Evolutionary conservation across 2,888 invertebrate species (phyloP).

Genomic region (Drymonia ruficornis): DNA sequence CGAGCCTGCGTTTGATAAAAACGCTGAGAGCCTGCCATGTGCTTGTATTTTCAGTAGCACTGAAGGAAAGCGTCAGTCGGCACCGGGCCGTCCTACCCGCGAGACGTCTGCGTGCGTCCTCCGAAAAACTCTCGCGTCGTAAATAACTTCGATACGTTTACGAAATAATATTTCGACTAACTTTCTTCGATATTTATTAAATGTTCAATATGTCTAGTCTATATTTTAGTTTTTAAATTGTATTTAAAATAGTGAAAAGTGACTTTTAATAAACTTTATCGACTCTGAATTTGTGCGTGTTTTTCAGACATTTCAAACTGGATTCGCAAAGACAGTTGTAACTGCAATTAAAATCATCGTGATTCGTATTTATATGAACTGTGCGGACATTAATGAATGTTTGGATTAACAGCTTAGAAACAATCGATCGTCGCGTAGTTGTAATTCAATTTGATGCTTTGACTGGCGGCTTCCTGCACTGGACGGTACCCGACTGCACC

Average conservation of each 20-base stretch:
- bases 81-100: slow-evolving; percentile 50
- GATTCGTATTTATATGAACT: slow-evolving; percentile 14
- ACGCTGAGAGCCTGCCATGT: slow-evolving; percentile 62
- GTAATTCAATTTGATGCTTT: slow-evolving; percentile 58
- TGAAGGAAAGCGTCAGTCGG: slow-evolving; percentile 66
- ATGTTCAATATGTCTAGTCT: background rate
- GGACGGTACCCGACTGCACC: slow-evolving; percentile 59
- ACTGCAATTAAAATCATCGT: background rate
- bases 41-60: slow-evolving; percentile 65
- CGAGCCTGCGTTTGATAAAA: slow-evolving; percentile 67
- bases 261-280: slow-evolving; percentile 9
- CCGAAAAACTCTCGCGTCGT: slow-evolving; percentile 53
- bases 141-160: slow-evolving; percentile 68
- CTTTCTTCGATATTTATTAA: background rate
- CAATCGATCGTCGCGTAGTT: slow-evolving; percentile 47
- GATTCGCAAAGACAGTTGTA: background rate
- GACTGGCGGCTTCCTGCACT: slow-evolving; percentile 67
- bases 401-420: slow-evolving; percentile 51
- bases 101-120: slow-evolving; percentile 41
- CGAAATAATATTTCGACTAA: slow-evolving; percentile 4
- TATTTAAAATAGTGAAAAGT: slow-evolving; percentile 11
- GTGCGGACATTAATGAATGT: slow-evolving; percentile 45
- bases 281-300: background rate
- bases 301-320: background rate
- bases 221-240: background rate